Evolutionary conservation across 2,113 vertebrate genomes (phyloP).

Genomic region (Panurus biarmicus): DNA sequence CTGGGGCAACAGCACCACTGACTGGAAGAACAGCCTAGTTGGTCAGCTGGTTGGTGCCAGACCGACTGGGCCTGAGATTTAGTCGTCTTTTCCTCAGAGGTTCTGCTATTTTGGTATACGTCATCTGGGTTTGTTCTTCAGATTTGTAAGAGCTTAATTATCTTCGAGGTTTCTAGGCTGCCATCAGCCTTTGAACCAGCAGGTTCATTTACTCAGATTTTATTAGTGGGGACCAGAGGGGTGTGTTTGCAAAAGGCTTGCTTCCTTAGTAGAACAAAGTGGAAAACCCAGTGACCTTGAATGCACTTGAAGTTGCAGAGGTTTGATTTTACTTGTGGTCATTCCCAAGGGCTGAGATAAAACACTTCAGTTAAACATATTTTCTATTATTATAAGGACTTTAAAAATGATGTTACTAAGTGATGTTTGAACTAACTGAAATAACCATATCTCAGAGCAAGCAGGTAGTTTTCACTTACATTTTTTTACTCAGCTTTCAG

Average conservation of each 20-base stretch:
- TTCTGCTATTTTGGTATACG: background rate
- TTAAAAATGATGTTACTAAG: background rate
- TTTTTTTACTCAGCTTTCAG: background rate
- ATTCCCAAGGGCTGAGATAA: background rate
- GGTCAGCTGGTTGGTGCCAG: background rate
- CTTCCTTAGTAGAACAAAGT: background rate
- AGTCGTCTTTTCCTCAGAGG: slow-evolving; percentile 1
- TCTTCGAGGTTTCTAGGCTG: slow-evolving; percentile 17
- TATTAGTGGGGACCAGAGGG: background rate
- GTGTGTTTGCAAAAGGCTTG: background rate
- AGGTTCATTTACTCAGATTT: background rate
- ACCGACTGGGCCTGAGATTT: slow-evolving; percentile 3
- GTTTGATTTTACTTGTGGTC: background rate
- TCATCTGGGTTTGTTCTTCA: slow-evolving; percentile 5
- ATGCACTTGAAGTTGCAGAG: background rate
- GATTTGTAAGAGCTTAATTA: slow-evolving; percentile 7
- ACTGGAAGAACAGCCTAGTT: background rate
- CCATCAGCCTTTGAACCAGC: background rate
- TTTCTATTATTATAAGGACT: background rate
- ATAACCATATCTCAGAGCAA: background rate
- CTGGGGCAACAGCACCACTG: background rate
- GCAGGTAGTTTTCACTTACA: background rate
- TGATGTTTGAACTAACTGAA: background rate
- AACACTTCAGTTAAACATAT: background rate
- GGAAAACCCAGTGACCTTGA: background rate